These are phyloP conservation scores for Vanessa atalanta DNA, from an alignment of 1,140 invertebrate species.

Conservation along the genomic window DNA sequence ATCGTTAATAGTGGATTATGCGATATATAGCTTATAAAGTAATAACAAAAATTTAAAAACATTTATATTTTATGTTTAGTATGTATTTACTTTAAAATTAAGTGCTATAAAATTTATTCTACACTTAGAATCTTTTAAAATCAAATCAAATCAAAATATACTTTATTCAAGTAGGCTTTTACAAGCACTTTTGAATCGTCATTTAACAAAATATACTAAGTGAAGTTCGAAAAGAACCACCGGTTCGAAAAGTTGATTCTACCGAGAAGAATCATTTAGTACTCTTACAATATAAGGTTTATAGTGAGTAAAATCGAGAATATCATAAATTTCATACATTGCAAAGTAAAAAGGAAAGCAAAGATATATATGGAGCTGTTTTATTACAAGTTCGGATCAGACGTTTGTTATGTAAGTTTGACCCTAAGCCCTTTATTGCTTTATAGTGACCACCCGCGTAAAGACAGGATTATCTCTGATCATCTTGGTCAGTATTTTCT, in stretches of 20 bases:
- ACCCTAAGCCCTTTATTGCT: slow-evolving; percentile 53
- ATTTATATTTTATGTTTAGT: too few relatives aligned
- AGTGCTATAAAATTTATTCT: not conserved
- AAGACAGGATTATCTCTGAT: slow-evolving; percentile 59
- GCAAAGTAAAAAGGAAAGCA: slow-evolving; percentile 34
- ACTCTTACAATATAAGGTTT: slow-evolving; percentile 15
- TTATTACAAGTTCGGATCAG: slow-evolving; percentile 44
- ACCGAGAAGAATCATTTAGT: not conserved
- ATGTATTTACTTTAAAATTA: too few relatives aligned
- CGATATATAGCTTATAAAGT: slow-evolving; percentile 4
- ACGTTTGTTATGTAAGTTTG: slow-evolving; percentile 48
- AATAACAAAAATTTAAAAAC: not conserved
- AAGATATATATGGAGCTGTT: slow-evolving; percentile 40
- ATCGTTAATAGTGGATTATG: slow-evolving; percentile 23
- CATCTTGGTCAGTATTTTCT: slow-evolving; percentile 72
- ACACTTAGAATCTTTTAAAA: not conserved
- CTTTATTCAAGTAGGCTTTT: too few relatives aligned
- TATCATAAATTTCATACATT: slow-evolving; percentile 23
- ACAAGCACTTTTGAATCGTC: too few relatives aligned
- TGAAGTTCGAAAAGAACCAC: too few relatives aligned
- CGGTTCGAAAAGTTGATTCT: too few relatives aligned
- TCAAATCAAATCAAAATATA: too few relatives aligned
- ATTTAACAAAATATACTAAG: too few relatives aligned
- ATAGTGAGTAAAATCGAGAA: slow-evolving; percentile 22
- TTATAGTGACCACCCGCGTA: slow-evolving; percentile 57